Evolutionary conservation across 1,140 invertebrate genomes (phyloP), one percentile per base, ranked within the genome.

Genomic region (Orius insidiosus): DNA sequence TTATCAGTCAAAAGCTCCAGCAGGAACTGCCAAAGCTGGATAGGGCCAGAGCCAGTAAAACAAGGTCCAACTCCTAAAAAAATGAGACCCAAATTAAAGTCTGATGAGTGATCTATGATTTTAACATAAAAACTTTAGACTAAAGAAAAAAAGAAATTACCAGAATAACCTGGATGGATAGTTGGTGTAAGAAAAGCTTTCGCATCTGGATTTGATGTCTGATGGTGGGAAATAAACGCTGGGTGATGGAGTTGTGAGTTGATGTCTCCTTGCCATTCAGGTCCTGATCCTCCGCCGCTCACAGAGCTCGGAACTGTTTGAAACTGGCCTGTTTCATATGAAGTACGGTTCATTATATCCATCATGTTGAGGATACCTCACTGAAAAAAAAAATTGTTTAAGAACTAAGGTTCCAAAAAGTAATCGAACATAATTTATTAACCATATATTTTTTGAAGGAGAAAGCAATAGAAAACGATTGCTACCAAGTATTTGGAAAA

Each of bases 21-120:
- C 32, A 98, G 68, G 66, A 98, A 98, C 67, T 98, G 93, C 94
- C 94, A 98, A 55, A 98, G 66, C 59, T 93, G 88, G 59, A 94
- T 93, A 3, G 88, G 88, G 8, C 88, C 88, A 48, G 85, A 89
- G 51, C 87, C 87, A 40, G 81, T 85, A 59, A 85, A 86, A 61
- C 80, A 85, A 7, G 82, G 81, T 35, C 80, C 80, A 42, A 69
- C 71, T 32, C 67, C 68, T 69, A 40, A 9, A 56, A 54, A 40
- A 43, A 52, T 35, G n/a, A n/a, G n/a, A n/a, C n/a, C n/a, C n/a
- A n/a, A n/a, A n/a, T n/a, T n/a, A n/a, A n/a, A n/a, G n/a, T n/a
- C n/a, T n/a, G n/a, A n/a, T n/a, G n/a, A n/a, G n/a, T n/a, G n/a
- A n/a, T n/a, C n/a, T n/a, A n/a, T n/a, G n/a, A n/a, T n/a, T n/a